These are phyloP conservation scores for Remorina albescens DNA, from an alignment of 2,797 vertebrate genomes.

Conservation along the genomic window DNA sequence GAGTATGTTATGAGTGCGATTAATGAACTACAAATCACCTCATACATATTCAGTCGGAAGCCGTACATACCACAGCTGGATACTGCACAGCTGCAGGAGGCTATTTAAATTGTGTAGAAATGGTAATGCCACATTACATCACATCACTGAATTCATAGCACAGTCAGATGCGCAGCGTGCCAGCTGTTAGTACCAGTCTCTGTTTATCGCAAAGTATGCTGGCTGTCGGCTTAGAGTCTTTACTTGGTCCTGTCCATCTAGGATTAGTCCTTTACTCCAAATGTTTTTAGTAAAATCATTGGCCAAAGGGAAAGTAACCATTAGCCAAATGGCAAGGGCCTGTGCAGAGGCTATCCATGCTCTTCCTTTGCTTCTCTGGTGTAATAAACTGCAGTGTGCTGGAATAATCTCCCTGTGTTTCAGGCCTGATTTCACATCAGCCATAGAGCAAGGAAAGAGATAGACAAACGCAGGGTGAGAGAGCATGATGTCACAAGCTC, in stretches of 20 bases:
- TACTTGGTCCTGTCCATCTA: conserved; percentile 6
- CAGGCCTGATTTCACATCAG: conserved; percentile 63
- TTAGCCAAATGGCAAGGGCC: conserved; percentile 23
- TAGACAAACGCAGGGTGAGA: conserved; percentile 33
- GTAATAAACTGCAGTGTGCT: conserved; percentile 64
- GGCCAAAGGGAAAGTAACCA: conserved; percentile 22
- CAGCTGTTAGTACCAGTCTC: conserved; percentile 55
- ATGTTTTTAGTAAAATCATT: conserved; percentile 52
- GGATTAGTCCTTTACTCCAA: conserved; percentile 31
- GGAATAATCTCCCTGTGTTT: conserved; percentile 68
- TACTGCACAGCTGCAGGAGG: conserved; percentile 28
- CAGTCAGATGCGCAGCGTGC: conserved; percentile 39
- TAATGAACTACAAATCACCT: background rate
- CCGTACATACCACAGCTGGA: background rate
- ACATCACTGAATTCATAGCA: conserved; percentile 38
- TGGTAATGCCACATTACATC: conserved; percentile 40
- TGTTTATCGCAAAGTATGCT: conserved; percentile 39
- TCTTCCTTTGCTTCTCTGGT: conserved; percentile 53
- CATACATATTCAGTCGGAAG: conserved; percentile 24
- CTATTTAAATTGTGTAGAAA: conserved; percentile 55
- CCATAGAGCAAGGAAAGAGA: conserved; percentile 25
- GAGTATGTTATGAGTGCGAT: background rate
- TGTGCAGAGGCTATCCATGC: conserved; percentile 22
- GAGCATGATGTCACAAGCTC: conserved; percentile 29
- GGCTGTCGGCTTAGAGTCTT: conserved; percentile 24